Conservation (phyloP, 2,888 invertebrate genomes). For the Dasysyrphus tricinctus region DNA sequence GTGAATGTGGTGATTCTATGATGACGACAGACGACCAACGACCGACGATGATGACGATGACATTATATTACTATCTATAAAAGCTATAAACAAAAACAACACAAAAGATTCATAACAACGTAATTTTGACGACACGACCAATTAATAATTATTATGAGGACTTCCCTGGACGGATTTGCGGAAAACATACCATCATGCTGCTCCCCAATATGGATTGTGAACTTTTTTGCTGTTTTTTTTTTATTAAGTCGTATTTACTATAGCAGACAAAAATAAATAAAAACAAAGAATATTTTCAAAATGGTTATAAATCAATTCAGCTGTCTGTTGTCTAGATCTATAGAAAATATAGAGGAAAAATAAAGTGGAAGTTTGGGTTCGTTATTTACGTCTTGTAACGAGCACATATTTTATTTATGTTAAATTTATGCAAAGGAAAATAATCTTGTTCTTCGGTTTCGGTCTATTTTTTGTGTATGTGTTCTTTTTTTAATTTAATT, state of each 20-base stretch:
- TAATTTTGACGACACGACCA: constrained; percentile 49
- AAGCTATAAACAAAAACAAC: constrained; percentile 9
- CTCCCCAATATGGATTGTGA: constrained; percentile 65
- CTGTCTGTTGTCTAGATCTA: constrained; percentile 30
- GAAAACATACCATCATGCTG: constrained; percentile 40
- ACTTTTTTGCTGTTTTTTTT: constrained; percentile 2
- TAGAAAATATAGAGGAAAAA: constrained; percentile 2
- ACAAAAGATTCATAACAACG: constrained; percentile 33
- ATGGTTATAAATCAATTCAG: constrained; percentile 59
- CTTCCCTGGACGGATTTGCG: constrained; percentile 31
- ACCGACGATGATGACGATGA: background rate
- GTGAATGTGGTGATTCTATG: constrained; percentile 42
- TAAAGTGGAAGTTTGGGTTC: constrained; percentile 6
- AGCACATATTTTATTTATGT: constrained; percentile 39
- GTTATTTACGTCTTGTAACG: constrained; percentile 38
- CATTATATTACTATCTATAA: background rate
- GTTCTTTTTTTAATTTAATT: background rate
- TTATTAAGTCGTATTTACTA: constrained; percentile 20
- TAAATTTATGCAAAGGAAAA: constrained; percentile 26
- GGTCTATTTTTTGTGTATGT: background rate
- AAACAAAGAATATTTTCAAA: constrained; percentile 55
- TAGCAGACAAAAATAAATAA: constrained; percentile 32
- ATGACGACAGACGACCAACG: background rate
- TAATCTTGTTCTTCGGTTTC: constrained; percentile 33
- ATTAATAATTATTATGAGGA: constrained; percentile 63